These are phyloP conservation scores for Eurypyga helias DNA, from an alignment of 2,113 vertebrate genomes.

Conservation along the genomic window DNA sequence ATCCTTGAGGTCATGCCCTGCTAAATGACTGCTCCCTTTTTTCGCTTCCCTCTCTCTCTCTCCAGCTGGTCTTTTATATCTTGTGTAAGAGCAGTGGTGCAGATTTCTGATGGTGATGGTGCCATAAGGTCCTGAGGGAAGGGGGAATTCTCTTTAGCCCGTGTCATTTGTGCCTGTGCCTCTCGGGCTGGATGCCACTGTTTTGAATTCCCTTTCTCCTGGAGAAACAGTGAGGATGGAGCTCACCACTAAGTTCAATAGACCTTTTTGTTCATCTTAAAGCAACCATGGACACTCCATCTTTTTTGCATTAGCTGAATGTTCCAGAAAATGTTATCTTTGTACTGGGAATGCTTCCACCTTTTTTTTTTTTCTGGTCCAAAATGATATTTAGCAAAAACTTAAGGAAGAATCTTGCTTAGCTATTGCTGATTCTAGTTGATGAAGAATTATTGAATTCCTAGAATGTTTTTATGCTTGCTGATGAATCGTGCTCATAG, in stretches of 20 bases:
- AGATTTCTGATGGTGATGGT: neutral
- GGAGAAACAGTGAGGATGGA: neutral
- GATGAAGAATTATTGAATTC: neutral
- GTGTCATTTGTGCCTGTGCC: neutral
- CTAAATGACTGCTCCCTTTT: neutral
- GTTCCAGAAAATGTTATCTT: neutral
- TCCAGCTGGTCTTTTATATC: neutral
- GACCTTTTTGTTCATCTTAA: neutral
- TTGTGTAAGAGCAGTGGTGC: neutral
- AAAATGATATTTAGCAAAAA: neutral
- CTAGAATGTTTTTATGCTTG: neutral
- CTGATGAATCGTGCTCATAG: neutral
- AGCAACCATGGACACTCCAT: neutral
- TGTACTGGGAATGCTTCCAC: neutral
- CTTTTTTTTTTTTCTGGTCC: neutral
- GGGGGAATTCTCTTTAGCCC: neutral
- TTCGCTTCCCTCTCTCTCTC: neutral
- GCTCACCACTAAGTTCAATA: neutral
- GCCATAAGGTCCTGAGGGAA: neutral
- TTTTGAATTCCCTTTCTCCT: neutral
- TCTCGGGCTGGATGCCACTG: neutral
- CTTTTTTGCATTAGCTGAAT: neutral
- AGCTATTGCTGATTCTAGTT: neutral
- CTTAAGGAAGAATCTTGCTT: neutral
- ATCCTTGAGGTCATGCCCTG: neutral